A percentile compares a stretch with the other conserved stretches of the same genome.
These are phyloP conservation scores for Aurelia sp. DNA, from an alignment of 30 jellyfish, hydroid and myxozoan genomes.

Conservation along the genomic window DNA sequence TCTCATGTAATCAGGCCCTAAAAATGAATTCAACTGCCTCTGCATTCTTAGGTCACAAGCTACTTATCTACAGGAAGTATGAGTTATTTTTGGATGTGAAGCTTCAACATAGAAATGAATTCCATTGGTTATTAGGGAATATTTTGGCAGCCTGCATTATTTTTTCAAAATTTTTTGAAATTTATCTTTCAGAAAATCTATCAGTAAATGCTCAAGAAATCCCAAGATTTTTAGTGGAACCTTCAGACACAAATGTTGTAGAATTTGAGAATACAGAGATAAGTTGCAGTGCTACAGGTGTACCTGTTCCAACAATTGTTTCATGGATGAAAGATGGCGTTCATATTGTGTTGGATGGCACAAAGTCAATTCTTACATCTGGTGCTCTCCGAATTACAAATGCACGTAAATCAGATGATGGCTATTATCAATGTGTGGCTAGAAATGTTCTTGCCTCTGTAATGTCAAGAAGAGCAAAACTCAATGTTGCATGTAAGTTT, in stretches of 20 bases:
- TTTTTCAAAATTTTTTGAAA: neutral
- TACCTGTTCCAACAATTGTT: constrained; percentile 75
- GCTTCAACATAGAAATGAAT: no score
- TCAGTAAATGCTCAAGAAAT: constrained; percentile 35
- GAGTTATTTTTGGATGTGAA: no score
- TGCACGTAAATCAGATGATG: constrained; percentile 71
- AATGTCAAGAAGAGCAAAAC: constrained; percentile 74
- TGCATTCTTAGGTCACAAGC: no score
- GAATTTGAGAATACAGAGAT: constrained; percentile 11
- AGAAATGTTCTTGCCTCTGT: constrained; percentile 79
- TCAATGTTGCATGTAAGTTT: constrained; percentile 82
- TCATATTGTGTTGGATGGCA: constrained; percentile 44
- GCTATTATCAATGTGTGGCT: constrained; percentile 90
- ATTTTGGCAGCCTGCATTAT: neutral
- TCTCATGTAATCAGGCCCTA: no score
- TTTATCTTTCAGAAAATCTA: neutral
- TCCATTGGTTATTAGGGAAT: no score
- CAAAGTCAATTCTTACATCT: constrained; percentile 43
- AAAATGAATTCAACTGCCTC: no score
- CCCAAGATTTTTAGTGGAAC: constrained; percentile 64
- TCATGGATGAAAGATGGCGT: constrained; percentile 72
- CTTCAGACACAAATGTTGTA: constrained; percentile 73
- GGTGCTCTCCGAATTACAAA: constrained; percentile 69
- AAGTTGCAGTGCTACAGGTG: constrained; percentile 82
- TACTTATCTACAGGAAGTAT: no score